These are phyloP conservation scores for Cercopithecus hamlyni DNA, from an alignment of 2,797 vertebrate species.

Conservation along the genomic window DNA sequence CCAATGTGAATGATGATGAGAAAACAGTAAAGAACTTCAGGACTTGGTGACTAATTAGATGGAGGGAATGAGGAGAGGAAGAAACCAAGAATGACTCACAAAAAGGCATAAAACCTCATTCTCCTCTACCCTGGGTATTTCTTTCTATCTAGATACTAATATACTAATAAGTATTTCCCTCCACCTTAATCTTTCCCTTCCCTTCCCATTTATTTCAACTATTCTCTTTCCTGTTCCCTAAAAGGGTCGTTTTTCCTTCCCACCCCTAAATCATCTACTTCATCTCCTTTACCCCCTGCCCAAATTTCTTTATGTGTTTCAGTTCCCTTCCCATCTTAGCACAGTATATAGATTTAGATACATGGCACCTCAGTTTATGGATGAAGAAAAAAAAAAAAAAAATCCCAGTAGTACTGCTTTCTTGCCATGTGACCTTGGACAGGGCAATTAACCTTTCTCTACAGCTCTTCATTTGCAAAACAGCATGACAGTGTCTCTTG, in stretches of 20 bases:
- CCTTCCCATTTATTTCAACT: not conserved
- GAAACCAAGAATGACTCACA: not conserved
- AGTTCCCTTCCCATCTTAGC: not conserved
- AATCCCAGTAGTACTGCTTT: not conserved
- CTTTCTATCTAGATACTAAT: not conserved
- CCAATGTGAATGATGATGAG: not conserved
- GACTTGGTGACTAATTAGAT: not conserved
- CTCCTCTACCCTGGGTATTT: not conserved
- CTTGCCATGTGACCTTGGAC: not conserved
- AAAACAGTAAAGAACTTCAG: not conserved
- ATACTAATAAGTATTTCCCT: not conserved
- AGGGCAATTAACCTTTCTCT: not conserved
- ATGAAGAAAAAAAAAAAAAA: not conserved
- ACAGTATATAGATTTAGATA: not conserved
- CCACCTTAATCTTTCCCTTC: not conserved
- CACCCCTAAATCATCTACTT: not conserved
- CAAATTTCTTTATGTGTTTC: not conserved
- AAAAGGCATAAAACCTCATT: not conserved
- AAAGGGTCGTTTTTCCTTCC: not conserved
- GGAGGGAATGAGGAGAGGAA: not conserved
- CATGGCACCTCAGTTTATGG: not conserved
- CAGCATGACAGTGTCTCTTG: not conserved
- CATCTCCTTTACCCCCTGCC: not conserved
- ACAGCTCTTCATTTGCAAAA: not conserved
- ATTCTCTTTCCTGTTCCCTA: not conserved